These are phyloP conservation scores for cattle (Bos taurus) DNA, from an alignment of 2,113 vertebrate genomes.

Conservation along the genomic window DNA sequence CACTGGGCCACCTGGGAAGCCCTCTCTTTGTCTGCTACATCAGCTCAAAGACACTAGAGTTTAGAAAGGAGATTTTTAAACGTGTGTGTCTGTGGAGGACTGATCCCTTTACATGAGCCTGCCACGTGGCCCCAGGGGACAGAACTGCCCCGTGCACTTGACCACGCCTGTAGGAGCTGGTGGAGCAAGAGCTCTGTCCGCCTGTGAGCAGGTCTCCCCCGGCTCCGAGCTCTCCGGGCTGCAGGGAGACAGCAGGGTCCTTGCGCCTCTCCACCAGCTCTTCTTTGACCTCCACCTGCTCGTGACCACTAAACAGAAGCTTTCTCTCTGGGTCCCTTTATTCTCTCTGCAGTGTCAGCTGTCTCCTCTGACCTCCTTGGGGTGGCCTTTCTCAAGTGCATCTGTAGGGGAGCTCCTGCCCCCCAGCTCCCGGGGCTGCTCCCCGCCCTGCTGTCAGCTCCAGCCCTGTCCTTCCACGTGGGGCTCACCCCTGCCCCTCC, in stretches of 20 bases:
- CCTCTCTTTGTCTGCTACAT: not conserved
- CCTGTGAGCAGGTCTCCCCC: not conserved
- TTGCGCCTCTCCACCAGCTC: not conserved
- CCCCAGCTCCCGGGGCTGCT: not conserved
- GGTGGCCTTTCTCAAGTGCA: not conserved
- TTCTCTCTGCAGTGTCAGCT: not conserved
- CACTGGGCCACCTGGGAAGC: not conserved
- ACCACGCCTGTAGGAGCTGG: fast-evolving
- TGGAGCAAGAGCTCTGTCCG: too few relatives aligned
- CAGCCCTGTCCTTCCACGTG: not conserved
- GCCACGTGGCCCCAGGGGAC: fast-evolving
- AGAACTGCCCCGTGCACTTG: not conserved
- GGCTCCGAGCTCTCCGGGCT: fast-evolving
- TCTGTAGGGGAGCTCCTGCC: not conserved
- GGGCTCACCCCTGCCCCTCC: not conserved
- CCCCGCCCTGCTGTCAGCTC: not conserved
- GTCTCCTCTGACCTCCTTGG: not conserved
- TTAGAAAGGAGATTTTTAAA: not conserved
- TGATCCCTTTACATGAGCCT: not conserved
- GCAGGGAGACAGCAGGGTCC: too few relatives aligned
- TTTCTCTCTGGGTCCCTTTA: not conserved
- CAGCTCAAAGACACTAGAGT: not conserved
- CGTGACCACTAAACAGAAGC: not conserved
- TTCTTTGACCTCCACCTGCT: not conserved
- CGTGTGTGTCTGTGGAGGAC: not conserved